phyloP scores from a whole-genome alignment of 2,113 vertebrate genomes.

The Dolichallabes microphthalmus region DNA sequence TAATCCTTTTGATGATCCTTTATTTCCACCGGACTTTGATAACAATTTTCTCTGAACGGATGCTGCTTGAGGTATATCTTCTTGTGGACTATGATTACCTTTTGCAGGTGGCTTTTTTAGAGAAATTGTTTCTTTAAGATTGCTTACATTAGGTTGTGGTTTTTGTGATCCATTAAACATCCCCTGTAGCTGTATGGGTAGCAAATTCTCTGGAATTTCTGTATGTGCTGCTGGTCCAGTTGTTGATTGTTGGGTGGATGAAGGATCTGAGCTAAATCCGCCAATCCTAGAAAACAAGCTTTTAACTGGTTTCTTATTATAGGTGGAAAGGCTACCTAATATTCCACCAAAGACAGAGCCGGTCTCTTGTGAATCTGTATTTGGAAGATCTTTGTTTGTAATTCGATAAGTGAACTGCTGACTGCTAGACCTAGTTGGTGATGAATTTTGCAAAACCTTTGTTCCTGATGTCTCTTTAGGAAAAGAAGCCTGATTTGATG shows the following conservation, averaged over 20 bases:
- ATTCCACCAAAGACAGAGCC: conserved; percentile 66
- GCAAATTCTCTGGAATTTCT: neutral
- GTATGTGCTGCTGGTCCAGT: neutral
- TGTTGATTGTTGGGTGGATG: neutral
- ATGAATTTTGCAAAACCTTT: conserved; percentile 60
- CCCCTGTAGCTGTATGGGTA: conserved; percentile 14
- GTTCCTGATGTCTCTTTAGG: conserved; percentile 63
- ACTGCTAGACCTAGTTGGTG: conserved; percentile 49
- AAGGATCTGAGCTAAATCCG: conserved; percentile 53
- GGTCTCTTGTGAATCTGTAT: conserved; percentile 59
- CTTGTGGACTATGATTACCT: conserved; percentile 61
- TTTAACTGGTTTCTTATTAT: conserved; percentile 50
- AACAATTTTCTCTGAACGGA: conserved; percentile 51
- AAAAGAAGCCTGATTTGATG: conserved; percentile 25
- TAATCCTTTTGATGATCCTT: conserved; percentile 21
- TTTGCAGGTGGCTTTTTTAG: conserved; percentile 58
- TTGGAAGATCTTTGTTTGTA: conserved; percentile 57
- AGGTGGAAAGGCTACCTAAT: conserved; percentile 56
- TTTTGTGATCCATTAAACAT: neutral
- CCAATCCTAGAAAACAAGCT: conserved; percentile 59
- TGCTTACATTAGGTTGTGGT: conserved; percentile 1
- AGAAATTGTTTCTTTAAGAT: conserved; percentile 48
- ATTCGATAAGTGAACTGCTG: neutral
- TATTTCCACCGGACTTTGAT: neutral
- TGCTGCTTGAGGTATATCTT: conserved; percentile 60